Base-by-base conservation (phyloP, 2,113 vertebrate species). In the human (Homo sapiens) region DNA sequence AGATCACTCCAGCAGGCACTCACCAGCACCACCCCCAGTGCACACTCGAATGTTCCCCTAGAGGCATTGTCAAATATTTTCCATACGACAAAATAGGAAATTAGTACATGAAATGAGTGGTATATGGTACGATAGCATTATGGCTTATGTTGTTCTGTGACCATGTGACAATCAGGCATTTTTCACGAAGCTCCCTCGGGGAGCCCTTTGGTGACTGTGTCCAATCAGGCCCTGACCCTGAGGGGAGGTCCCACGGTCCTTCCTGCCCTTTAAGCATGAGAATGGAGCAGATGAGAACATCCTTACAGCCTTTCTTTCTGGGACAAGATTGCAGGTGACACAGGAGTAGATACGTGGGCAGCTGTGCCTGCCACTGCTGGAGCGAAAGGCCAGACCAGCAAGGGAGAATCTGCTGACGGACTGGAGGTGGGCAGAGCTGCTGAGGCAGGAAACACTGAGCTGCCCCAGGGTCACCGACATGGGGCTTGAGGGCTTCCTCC, bases 31-130 rank as follows among this genome's bases (percentile, higher is more conserved):
- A 35, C 11, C 43, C 30, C 57, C 80, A 81, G 7, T 2, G 12
- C 66, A 3, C 0, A 4, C 27, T 35, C 45, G 23, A 10, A 2
- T 1, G 22, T 52, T 30, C 52, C 80, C 68, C 61, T 14, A 0
- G 23, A 55, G 52, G 55, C 38, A 10, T 35, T 3, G 23, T 25
- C 86, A 66, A 23, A 78, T 84, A 68, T 23, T 88, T 68, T 79
- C 38, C 90, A 9, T 32, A 40, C 52, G 32, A 68, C 1, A 16
- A n/a, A 64, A 22, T 86, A 25, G 3, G 11, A 87, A 59, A n/a
- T 35, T 1, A 14, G 32, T 25, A 35, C 45, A 0, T 30, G 40
- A 84, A 61, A 85, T 38, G 0, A 30, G 57, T 7, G 50, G 43
- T 32, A 14, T 14, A 16, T 0, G 50, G 14, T 14, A 5, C 7